Evolutionary conservation across 1,140 invertebrate species (phyloP), one percentile per base, ranked within the genome.

Genomic region (Danaus plexippus): DNA sequence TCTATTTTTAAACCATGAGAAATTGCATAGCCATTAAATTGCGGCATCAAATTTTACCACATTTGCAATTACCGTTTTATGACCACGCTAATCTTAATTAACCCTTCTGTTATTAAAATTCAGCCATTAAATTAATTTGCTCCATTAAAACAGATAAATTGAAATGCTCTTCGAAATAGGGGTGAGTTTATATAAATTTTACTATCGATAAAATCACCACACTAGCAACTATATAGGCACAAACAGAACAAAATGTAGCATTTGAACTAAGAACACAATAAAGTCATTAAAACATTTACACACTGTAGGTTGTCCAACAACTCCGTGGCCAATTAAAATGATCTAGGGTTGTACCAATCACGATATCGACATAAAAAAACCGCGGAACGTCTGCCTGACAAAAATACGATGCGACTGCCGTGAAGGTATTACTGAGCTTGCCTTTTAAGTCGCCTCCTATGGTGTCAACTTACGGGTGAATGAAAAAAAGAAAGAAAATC

Each of bases 341-440:
- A 69, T 67, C 64, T 73, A 78, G 73, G 72, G 73, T 75, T 74
- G 75, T 53, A 47, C 67, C 64, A 71, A 67, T 71, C 57, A 59
- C 46, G 47, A 60, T 75, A 75, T 76, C 78, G 76, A 79, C 75
- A 32, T 7, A 32, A 32, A 32, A 73, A 77, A 74, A 70, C 54
- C 65, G 47, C 54, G 56, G 59, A 54, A 32, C 22, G 60, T 60
- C 57, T 52, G 51, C 64, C 49, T 69, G 76, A 80, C 71, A 70
- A 73, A 74, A 71, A 82, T 73, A 65, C 66, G 67, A 69, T 51
- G 61, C 67, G 71, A 79, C 65, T 77, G 66, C 71, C 69, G 79
- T 74, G 75, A 73, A 79, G 54, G 75, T 67, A 75, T 80, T 80
- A 80, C 73, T 67, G 54, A 70, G 69, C 69, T 75, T 74, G 67